Evolutionary conservation across 2,797 vertebrate species (phyloP).

Genomic region (Parambassis ranga): DNA sequence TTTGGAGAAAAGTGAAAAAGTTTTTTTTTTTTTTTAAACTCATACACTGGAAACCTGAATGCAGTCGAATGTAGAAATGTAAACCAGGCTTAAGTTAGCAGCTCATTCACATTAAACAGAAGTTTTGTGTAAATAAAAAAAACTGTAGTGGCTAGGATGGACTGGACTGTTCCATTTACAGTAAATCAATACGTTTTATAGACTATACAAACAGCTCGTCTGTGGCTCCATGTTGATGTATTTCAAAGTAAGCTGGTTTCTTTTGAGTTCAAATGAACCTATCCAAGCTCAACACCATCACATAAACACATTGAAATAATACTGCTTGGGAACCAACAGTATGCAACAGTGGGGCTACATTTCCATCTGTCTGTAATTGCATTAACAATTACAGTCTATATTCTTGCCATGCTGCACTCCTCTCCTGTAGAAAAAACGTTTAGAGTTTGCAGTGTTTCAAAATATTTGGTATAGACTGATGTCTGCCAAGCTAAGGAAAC

Average conservation of each 20-base stretch:
- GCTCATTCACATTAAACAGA: no score
- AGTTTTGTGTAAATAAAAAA: no score
- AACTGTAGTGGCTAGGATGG: no score
- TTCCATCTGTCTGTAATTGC: not conserved
- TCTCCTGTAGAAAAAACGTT: not conserved
- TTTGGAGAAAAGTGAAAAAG: no score
- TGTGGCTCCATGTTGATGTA: not conserved
- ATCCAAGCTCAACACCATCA: slow-evolving; percentile 8
- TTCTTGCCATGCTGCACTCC: not conserved
- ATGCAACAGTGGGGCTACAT: not conserved
- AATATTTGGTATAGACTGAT: not conserved
- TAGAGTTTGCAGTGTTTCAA: no score
- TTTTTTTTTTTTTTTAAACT: no score
- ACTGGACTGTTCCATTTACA: not conserved
- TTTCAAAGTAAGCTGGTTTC: not conserved
- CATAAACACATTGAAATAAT: slow-evolving; percentile 7
- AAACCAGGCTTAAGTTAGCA: no score
- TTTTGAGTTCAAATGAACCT: not conserved
- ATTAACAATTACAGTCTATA: not conserved
- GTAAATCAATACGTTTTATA: not conserved
- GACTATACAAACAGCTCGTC: not conserved
- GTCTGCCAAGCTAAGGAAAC: not conserved
- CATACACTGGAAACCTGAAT: no score
- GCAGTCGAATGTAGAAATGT: no score
- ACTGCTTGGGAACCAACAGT: not conserved